Base-by-base conservation (phyloP, 2,888 invertebrate genomes). In the Cerastis leucographa region DNA sequence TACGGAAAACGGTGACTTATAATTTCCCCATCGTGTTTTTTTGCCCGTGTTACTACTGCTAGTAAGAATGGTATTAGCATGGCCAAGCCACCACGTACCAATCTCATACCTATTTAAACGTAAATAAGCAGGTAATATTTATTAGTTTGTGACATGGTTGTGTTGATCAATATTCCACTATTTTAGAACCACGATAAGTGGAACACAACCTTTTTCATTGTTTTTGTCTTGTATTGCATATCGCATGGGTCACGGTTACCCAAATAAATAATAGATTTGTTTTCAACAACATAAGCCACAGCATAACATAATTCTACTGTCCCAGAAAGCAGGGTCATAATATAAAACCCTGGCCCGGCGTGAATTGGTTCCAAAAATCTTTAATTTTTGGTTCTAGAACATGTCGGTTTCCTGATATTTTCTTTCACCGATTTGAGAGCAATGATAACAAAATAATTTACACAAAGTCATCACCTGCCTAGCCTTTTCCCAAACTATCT, bases 191-290 rank as follows among this genome's bases (percentile, higher is more conserved):
- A 62, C 40, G 7, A 12, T 22, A 40, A 22, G 22, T 62, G 14
- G 44, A 44, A 25, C 66, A 22, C 22, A 66, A 66, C 46, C 29
- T 29, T 46, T 29, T 19, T 4, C 19, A 56, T 59, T 44, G 19
- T 44, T 44, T 35, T 42, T n/a, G 22, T 42, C 29, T 14, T 6
- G 14, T 7, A 22, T 70, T 51, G 17, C 6, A 44, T 54, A n/a
- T 12, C 6, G 14, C 5, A 59, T 9, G 9, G 40, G 29, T 44
- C 76, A 76, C 49, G n/a, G 19, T 19, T 29, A 35, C 44, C n/a
- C 42, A 62, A 64, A 76, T 46, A 46, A 65, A 65, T 25, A 56
- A 65, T 44, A 54, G 17, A 56, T 25, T 76, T 14, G 44, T 46
- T n/a, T 42, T 6, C 11, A 22, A 35, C 11, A 22, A 61, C 22